A percentile compares a stretch with the other conserved stretches of the same genome.
These are phyloP conservation scores for Xylota segnis DNA, from an alignment of 2,888 invertebrate genomes.

Conservation along the genomic window DNA sequence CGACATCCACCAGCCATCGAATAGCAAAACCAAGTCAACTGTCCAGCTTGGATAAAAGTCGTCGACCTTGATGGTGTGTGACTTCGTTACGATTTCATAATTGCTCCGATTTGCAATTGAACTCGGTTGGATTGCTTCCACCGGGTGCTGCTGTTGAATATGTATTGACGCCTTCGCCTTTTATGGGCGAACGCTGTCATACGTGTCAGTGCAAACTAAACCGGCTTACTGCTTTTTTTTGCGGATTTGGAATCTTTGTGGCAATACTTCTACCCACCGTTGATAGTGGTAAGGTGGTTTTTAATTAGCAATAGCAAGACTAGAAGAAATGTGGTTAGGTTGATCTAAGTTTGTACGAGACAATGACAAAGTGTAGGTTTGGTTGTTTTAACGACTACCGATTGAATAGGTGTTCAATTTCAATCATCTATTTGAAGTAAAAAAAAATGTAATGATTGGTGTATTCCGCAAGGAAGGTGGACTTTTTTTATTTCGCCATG, in stretches of 20 bases:
- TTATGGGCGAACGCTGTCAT: constrained; percentile 20
- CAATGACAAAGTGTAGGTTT: constrained; percentile 30
- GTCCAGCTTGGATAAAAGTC: constrained; percentile 58
- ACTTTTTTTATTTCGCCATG: constrained; percentile 8
- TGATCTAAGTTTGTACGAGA: constrained; percentile 23
- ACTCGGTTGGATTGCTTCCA: constrained; percentile 32
- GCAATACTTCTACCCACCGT: background rate
- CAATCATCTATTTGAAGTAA: background rate
- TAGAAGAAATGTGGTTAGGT: constrained; percentile 27
- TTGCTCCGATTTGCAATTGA: constrained; percentile 61
- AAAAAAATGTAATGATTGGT: background rate
- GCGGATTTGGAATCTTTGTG: constrained; percentile 7
- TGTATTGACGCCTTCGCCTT: constrained; percentile 41
- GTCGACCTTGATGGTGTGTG: constrained; percentile 69
- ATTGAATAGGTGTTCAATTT: background rate
- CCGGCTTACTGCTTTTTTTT: constrained; percentile 24
- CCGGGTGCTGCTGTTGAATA: constrained; percentile 10
- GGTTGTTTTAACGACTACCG: constrained; percentile 2
- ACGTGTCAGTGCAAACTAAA: constrained; percentile 29
- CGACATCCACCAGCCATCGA: background rate
- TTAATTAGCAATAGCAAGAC: constrained; percentile 27
- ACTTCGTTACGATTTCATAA: constrained; percentile 47
- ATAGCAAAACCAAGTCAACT: constrained; percentile 22
- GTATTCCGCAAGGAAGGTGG: constrained; percentile 1
- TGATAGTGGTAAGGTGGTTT: constrained; percentile 12